Conservation (phyloP, 2,888 invertebrate genomes). For the Arge pagana region DNA sequence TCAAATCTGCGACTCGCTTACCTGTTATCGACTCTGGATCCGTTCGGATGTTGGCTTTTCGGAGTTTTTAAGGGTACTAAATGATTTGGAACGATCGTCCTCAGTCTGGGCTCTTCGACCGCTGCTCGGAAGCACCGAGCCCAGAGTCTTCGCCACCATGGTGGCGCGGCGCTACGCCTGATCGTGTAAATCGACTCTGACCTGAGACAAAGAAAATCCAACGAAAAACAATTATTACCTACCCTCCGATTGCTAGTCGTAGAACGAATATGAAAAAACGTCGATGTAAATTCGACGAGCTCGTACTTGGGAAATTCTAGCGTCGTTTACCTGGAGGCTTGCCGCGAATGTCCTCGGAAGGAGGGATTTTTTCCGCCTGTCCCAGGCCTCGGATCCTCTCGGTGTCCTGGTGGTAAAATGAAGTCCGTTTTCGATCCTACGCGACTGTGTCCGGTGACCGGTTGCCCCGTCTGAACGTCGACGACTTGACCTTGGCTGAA, state of each 20-base stretch:
- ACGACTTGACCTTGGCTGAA: slow-evolving; percentile 87
- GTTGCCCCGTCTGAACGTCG: slow-evolving; percentile 59
- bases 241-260: too few relatives aligned
- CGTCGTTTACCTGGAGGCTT: slow-evolving; percentile 76
- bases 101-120: slow-evolving; percentile 70
- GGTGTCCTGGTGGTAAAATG: slow-evolving; percentile 84
- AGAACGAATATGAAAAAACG: background rate
- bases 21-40: slow-evolving; percentile 76
- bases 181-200: slow-evolving; percentile 90
- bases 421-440: slow-evolving; percentile 88
- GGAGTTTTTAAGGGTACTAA: slow-evolving; percentile 81
- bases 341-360: slow-evolving; percentile 77
- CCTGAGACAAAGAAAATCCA: too few relatives aligned
- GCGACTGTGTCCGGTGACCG: slow-evolving; percentile 70
- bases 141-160: slow-evolving; percentile 72
- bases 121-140: slow-evolving; percentile 59
- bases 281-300: too few relatives aligned
- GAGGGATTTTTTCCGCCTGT: slow-evolving; percentile 60
- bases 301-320: background rate
- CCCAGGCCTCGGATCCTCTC: slow-evolving; percentile 64
- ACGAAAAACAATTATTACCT: too few relatives aligned
- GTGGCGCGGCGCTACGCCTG: slow-evolving; percentile 72
- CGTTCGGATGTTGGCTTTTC: slow-evolving; percentile 81
- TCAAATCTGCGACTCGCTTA: slow-evolving; percentile 22
- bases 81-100: slow-evolving; percentile 83